Evolutionary conservation across 2,888 invertebrate genomes (phyloP), one percentile per base, ranked within the genome.

Genomic region (Toxonevra muliebris): DNA sequence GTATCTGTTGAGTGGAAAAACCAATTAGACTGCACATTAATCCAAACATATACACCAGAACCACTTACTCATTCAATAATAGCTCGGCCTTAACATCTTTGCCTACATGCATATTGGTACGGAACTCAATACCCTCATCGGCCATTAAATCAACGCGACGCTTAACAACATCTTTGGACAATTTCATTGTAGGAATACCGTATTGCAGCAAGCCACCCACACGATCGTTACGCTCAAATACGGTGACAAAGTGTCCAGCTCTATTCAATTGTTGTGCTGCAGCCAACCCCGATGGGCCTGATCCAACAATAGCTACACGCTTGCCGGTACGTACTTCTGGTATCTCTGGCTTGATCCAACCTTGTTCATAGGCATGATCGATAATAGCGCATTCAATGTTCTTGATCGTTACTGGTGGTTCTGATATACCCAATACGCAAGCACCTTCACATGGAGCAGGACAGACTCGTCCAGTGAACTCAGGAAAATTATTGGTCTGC

Each of bases 401-500:
- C 87, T 99, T 99, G 84, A 99, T 99, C 71, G 98, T 98, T 30
- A 99, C 99, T 12, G 98, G 90, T 3, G 97, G 97, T 78, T 96
- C 95, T 19, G 95, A 96, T 82, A 99, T 99, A 67, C 91, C 97
- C 73, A 98, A 86, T 68, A 98, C 98, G 85, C 99, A 99, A 3
- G 98, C 96, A 60, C 96, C 98, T 87, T 99, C 99, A 85, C 99
- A 99, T 10, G 99, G 98, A 11, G 99, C 99, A 1, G 98, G 95
- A 75, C 95, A 95, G 17, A 95, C 95, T 76, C 99, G 89, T 0
- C 97, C 97, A 41, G 96, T 96, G 84, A 96, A 96, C 85, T 96
- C 96, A n/a, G 99, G 98, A 87, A 99, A 99, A 85, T 99, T 99
- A 82, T 99, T 99, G 0, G 99, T 99, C 87, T 99, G 98, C 75